Evolutionary conservation across 1,140 invertebrate genomes (phyloP).

Genomic region (Zaprionus capensis): DNA sequence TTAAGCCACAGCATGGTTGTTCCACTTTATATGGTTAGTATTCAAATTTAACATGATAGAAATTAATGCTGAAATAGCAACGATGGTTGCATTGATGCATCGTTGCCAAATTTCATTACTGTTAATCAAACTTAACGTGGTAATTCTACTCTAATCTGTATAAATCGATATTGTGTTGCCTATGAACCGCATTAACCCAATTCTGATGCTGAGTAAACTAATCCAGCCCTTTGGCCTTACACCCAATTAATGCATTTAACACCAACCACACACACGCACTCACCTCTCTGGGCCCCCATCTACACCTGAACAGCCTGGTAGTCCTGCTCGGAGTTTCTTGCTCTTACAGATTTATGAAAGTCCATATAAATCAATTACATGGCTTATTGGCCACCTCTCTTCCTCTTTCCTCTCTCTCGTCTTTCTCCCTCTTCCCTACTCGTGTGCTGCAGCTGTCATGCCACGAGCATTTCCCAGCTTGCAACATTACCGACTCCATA

Average conservation of each 20-base stretch:
- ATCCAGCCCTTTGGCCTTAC: slow-evolving; percentile 25
- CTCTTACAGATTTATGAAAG: slow-evolving; percentile 60
- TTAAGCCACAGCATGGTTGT: not conserved
- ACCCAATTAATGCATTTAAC: slow-evolving; percentile 65
- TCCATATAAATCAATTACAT: slow-evolving; percentile 70
- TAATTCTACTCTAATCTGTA: not conserved
- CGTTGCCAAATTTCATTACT: not conserved
- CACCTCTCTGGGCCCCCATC: not conserved
- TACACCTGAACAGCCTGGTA: not conserved
- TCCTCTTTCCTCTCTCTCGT: not conserved
- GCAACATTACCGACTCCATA: slow-evolving; percentile 7
- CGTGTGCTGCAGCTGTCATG: slow-evolving; percentile 28
- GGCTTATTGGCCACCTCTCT: slow-evolving; percentile 42
- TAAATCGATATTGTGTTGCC: not conserved
- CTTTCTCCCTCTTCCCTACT: slow-evolving; percentile 14
- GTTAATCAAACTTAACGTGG: not conserved
- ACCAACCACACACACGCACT: slow-evolving; percentile 6
- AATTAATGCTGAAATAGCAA: not conserved
- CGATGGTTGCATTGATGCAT: not conserved
- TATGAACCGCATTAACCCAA: not conserved
- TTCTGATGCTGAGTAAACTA: slow-evolving; percentile 1
- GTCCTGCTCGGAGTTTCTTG: not conserved
- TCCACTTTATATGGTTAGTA: too few relatives aligned
- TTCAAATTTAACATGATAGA: too few relatives aligned
- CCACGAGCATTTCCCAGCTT: slow-evolving; percentile 1